Evolutionary conservation across 2,888 invertebrate genomes (phyloP), one percentile per base, ranked within the genome.

Genomic region (Homarus gammarus): DNA sequence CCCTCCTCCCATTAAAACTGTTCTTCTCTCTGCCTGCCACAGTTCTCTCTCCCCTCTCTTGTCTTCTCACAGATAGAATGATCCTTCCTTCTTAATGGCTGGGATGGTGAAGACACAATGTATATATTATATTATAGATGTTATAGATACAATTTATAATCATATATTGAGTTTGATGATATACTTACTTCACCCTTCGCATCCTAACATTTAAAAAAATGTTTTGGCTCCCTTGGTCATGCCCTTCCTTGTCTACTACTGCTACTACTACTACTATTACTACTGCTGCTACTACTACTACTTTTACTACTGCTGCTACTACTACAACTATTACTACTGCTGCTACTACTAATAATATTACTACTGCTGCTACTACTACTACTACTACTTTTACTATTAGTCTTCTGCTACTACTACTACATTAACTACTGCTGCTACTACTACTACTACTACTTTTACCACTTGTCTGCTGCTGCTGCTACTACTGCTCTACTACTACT

Each of bases 401-500:
- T 68, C 6, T 31, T 73, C 31, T 27, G n/a, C 18, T 56, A 56
- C 56, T 56, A 56, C 18, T 56, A 56, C 18, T 56, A 56, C 18
- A 56, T 15, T 56, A 73, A 22, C 73, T 73, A 33, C 31, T 73
- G 10, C 8, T 73, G 22, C 5, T 73, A 73, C 38, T 36, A 31
- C 73, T 22, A 73, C 73, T 33, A 73, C 2, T 33, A 73, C 73
- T 73, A 73, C 31, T 72, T 31, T 72, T 72, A 31, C 72, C 27
- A 31, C 1, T 73, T 15, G 27, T 2, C 22, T 68, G 22, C 27
- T 68, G 22, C 33, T 68, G 33, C 33, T 68, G 0, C 22, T 68
- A 68, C 33, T 68, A 31, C 68, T 68, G 1, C 33, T 68, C 73
- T 73, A 3, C 73, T 73, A 73, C 73, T 73, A 73, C 73, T 73